Conservation (phyloP, 2,113 vertebrate species). For the Hippotragus niger region DNA sequence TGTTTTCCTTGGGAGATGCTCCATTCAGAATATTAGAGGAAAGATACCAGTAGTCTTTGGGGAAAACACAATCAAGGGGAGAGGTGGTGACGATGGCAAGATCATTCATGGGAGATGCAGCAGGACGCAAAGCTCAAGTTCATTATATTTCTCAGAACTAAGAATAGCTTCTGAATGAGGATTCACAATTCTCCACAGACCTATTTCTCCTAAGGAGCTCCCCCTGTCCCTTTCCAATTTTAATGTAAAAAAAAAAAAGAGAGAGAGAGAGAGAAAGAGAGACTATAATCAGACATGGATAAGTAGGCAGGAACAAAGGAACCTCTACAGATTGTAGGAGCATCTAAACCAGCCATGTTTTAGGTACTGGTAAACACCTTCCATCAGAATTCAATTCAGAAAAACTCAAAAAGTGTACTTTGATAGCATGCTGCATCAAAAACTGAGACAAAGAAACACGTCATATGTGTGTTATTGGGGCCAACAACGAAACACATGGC, state of each 20-base stretch:
- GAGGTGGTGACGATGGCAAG: background rate
- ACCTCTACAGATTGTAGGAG: slow-evolving; percentile 19
- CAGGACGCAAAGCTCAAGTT: slow-evolving; percentile 62
- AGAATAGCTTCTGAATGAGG: slow-evolving; percentile 68
- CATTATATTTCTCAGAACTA: slow-evolving; percentile 60
- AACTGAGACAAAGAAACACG: background rate
- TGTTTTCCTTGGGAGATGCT: slow-evolving; percentile 52
- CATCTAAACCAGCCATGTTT: slow-evolving; percentile 18
- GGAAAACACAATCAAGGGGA: slow-evolving; percentile 25
- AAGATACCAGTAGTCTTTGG: slow-evolving; percentile 37
- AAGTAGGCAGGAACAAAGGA: slow-evolving; percentile 51
- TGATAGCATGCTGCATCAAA: background rate
- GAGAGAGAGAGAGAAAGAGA: background rate
- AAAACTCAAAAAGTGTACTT: slow-evolving; percentile 12
- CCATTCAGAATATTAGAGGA: slow-evolving; percentile 61
- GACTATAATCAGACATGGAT: background rate
- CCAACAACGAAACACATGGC: background rate
- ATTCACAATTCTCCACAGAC: slow-evolving; percentile 55
- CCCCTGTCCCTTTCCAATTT: slow-evolving; percentile 43
- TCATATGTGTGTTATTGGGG: background rate
- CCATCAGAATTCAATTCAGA: slow-evolving; percentile 21
- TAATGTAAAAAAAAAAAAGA: background rate
- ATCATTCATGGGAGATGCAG: slow-evolving; percentile 53
- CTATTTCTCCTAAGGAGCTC: slow-evolving; percentile 47
- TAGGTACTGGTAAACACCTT: background rate